Conservation (phyloP, 2,113 vertebrate species). For the Nicator chloris region DNA sequence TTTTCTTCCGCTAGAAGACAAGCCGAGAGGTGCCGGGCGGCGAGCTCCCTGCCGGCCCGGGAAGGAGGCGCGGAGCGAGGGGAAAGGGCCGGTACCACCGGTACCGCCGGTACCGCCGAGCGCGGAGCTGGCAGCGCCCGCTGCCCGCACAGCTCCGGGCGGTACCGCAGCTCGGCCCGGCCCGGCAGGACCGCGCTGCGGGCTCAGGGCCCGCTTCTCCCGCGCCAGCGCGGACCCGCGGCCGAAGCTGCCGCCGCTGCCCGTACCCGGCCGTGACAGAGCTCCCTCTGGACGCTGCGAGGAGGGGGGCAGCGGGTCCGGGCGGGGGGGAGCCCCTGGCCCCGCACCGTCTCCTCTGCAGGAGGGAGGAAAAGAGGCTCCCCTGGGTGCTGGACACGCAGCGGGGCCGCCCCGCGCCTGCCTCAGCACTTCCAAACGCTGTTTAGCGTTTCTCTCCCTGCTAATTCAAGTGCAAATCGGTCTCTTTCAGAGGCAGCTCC, state of each 20-base stretch:
- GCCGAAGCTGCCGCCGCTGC: neutral
- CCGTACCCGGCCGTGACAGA: neutral
- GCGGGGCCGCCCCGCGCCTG: neutral
- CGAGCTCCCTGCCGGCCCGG: neutral
- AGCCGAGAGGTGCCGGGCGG: neutral
- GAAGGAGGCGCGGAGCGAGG: too few relatives aligned
- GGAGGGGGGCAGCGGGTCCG: neutral
- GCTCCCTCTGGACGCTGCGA: neutral
- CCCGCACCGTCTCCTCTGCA: neutral
- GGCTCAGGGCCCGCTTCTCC: neutral
- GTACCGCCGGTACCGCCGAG: too few relatives aligned
- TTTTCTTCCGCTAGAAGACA: neutral
- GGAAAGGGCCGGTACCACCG: too few relatives aligned
- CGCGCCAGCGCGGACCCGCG: neutral
- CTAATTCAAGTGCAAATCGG: slow-evolving; percentile 42
- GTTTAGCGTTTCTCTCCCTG: neutral
- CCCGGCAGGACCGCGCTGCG: neutral
- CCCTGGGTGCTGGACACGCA: neutral
- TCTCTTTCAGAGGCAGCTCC: neutral
- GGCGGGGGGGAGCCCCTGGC: neutral
- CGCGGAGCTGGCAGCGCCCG: neutral
- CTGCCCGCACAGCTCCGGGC: neutral
- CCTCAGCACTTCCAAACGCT: neutral
- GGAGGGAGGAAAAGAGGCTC: neutral
- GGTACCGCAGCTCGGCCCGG: neutral